Evolutionary conservation across 2,888 invertebrate genomes (phyloP), one percentile per base, ranked within the genome.

Genomic region (Ecdyonurus torrentis): DNA sequence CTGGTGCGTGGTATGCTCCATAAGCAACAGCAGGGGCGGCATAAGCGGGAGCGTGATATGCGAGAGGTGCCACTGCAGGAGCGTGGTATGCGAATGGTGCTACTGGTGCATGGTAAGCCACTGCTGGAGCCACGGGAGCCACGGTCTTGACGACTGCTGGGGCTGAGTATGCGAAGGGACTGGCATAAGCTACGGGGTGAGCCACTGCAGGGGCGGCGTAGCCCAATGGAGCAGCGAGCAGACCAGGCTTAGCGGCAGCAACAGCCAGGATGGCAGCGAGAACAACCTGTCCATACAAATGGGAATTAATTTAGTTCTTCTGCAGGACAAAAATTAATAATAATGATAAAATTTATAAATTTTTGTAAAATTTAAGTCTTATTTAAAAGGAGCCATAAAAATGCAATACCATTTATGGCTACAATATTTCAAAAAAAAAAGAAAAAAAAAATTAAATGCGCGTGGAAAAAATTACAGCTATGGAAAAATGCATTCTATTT

Each of bases 111-210:
- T 55, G 37, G 52, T 37, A 20, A 18, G 1, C 3, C n/a, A 52
- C 59, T 2, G 23, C 58, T 23, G 66, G 64, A 15, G 66, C 72
- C 10, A 58, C 74, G 73, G 69, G 66, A 25, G 71, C 70, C 37
- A 78, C 78, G 37, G 37, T 37, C 37, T 37, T 37, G 7, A 37
- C 78, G 25, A 79, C 75, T 1, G 72, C 72, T 1, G 74, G 69
- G 58, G 72, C 69, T 7, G 72, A 69, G 55, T 55, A 22, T 23
- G 77, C 72, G 19, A 67, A 66, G 64, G 75, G 66, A 58, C 68
- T 65, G 50, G 67, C 60, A 52, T 64, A 59, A 37, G 63, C 59
- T 18, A 63, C 63, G n/a, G n/a, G n/a, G 25, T 58, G 59, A 55
- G 20, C 55, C n/a, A n/a, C n/a, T 23, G 64, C 65, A 50, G 64